phyloP scores from a whole-genome alignment of 64 coral and sea anemone genomes.

The Montipora foliosa region DNA sequence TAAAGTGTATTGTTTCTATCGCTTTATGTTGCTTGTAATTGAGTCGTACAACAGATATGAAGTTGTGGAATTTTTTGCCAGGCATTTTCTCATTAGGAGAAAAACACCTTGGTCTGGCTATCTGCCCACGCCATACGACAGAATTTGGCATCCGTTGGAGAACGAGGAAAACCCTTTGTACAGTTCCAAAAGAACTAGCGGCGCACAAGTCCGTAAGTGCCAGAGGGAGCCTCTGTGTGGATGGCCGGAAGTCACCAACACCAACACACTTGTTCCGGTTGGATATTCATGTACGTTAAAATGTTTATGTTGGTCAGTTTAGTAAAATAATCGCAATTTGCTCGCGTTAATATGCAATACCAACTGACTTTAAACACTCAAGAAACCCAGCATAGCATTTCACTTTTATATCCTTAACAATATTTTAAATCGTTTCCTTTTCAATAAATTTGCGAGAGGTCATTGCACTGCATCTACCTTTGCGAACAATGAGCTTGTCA shows the following conservation, averaged over 20 bases:
- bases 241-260: not conserved
- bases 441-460: not conserved
- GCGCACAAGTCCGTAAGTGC: too few species aligned
- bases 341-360: not conserved
- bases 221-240: constrained; percentile 7
- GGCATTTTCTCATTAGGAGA: constrained; percentile 55
- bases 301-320: too few species aligned
- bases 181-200: too few species aligned
- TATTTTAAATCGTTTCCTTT: not conserved
- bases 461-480: not conserved
- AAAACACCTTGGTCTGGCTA: constrained; percentile 19
- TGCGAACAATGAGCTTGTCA: not conserved
- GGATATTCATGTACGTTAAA: constrained; percentile 25
- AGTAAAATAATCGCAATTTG: too few species aligned
- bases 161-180: not conserved
- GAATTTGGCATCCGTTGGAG: constrained; percentile 28
- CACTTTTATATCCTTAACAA: not conserved
- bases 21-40: not conserved
- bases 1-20: not conserved
- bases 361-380: not conserved
- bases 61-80: not conserved
- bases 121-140: constrained; percentile 7
- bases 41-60: not conserved
- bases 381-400: not conserved
- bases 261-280: not conserved